Evolutionary conservation across 2,797 vertebrate genomes (phyloP).

Genomic region (Ptychobarbus kaznakovi): DNA sequence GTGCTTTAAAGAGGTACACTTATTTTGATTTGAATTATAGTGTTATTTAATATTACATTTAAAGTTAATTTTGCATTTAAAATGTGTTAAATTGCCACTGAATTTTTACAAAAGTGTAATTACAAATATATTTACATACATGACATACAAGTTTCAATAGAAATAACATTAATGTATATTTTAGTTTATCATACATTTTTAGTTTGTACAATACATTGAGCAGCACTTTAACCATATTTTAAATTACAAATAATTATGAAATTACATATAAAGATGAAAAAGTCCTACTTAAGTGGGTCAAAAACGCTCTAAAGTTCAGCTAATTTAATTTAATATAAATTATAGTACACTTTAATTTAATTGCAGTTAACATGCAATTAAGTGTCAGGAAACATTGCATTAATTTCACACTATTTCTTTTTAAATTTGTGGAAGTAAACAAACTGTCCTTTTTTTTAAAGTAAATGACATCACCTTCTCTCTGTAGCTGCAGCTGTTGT

Average conservation of each 20-base stretch:
- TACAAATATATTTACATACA: not conserved
- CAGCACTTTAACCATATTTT: not conserved
- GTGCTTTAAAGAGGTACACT: not conserved
- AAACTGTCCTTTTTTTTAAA: slow-evolving; percentile 28
- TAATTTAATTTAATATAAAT: not conserved
- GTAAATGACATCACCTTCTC: slow-evolving; percentile 84
- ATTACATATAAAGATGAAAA: not conserved
- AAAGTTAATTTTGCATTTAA: not conserved
- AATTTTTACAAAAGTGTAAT: not conserved
- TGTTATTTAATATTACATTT: not conserved
- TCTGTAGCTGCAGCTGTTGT: slow-evolving; percentile 90
- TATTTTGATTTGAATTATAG: too few species aligned
- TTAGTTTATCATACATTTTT: not conserved
- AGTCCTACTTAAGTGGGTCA: not conserved
- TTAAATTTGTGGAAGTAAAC: slow-evolving; percentile 60
- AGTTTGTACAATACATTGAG: not conserved
- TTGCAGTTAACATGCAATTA: not conserved
- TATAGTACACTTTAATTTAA: not conserved
- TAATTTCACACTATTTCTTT: not conserved
- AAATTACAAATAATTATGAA: not conserved
- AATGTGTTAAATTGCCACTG: not conserved
- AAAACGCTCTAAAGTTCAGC: not conserved
- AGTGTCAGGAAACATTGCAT: not conserved
- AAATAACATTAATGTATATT: not conserved
- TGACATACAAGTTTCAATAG: not conserved